Evolutionary conservation across 1,140 invertebrate genomes (phyloP).

Genomic region (Physella acuta): DNA sequence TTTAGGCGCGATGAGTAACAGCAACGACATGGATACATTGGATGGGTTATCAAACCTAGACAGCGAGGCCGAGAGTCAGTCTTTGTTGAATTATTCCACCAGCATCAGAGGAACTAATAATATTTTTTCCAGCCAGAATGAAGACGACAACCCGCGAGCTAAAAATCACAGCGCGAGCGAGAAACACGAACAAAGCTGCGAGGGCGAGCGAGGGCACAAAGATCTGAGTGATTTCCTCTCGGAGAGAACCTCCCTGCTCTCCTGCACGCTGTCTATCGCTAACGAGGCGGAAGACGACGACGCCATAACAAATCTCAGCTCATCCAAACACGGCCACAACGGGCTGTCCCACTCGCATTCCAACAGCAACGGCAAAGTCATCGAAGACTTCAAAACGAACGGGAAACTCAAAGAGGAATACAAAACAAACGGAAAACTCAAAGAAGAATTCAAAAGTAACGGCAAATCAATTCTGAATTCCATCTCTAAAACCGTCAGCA

Average conservation of each 20-base stretch:
- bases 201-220: not conserved
- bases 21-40: constrained; percentile 21
- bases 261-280: constrained; percentile 22
- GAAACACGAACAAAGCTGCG: not conserved
- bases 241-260: constrained; percentile 23
- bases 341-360: not conserved
- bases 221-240: constrained; percentile 21
- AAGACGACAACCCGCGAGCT: not conserved
- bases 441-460: constrained; percentile 20
- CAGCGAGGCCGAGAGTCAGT: constrained; percentile 22
- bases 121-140: not conserved
- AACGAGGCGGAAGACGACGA: constrained; percentile 17
- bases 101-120: not conserved
- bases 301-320: constrained; percentile 1
- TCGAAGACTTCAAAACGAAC: constrained; percentile 18
- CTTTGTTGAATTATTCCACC: constrained; percentile 14
- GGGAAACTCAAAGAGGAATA: not conserved
- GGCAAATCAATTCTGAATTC: constrained; percentile 16
- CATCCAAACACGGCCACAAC: constrained; percentile 10
- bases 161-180: constrained; percentile 7
- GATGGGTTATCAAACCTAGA: constrained; percentile 23
- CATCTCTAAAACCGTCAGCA: constrained; percentile 13
- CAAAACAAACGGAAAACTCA: constrained; percentile 11
- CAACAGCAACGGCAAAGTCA: constrained; percentile 18
- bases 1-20: constrained; percentile 1